phyloP scores from a whole-genome alignment of 2,888 invertebrate species.

The Odontothrips loti region DNA sequence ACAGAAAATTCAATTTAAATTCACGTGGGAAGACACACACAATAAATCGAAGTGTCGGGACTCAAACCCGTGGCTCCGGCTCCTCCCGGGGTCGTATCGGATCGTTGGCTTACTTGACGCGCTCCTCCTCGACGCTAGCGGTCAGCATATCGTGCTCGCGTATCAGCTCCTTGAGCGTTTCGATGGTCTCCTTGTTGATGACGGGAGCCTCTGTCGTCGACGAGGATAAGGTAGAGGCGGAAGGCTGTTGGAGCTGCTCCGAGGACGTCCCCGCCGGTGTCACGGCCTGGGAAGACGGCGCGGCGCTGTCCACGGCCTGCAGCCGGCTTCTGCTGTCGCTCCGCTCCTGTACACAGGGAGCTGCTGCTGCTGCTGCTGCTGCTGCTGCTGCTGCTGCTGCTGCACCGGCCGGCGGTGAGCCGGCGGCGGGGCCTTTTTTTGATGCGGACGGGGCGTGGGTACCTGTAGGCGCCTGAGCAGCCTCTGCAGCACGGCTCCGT shows the following conservation, averaged over 20 bases:
- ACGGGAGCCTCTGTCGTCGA: not conserved
- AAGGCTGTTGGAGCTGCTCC: conserved; percentile 34
- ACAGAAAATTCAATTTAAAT: too few relatives aligned
- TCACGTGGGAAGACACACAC: too few relatives aligned
- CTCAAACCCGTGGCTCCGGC: not conserved
- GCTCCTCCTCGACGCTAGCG: not conserved
- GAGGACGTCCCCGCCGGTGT: conserved; percentile 35
- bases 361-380: not conserved
- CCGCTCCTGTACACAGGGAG: not conserved
- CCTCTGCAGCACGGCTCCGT: not conserved
- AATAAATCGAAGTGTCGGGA: not conserved
- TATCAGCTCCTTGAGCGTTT: not conserved
- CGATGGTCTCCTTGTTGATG: conserved; percentile 2
- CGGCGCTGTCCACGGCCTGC: conserved; percentile 35
- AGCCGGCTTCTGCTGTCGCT: conserved; percentile 27
- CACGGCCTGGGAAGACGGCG: conserved; percentile 36
- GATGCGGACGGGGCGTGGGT: not conserved
- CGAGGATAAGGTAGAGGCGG: too few relatives aligned
- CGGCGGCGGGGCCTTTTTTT: not conserved
- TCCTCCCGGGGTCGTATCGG: conserved; percentile 27
- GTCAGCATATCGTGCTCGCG: not conserved
- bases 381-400: not conserved
- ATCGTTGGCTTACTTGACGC: not conserved
- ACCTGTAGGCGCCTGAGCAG: conserved; percentile 4
- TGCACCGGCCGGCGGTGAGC: too few relatives aligned